phyloP scores from a whole-genome alignment of 1,140 invertebrate species.

The Varroa destructor region DNA sequence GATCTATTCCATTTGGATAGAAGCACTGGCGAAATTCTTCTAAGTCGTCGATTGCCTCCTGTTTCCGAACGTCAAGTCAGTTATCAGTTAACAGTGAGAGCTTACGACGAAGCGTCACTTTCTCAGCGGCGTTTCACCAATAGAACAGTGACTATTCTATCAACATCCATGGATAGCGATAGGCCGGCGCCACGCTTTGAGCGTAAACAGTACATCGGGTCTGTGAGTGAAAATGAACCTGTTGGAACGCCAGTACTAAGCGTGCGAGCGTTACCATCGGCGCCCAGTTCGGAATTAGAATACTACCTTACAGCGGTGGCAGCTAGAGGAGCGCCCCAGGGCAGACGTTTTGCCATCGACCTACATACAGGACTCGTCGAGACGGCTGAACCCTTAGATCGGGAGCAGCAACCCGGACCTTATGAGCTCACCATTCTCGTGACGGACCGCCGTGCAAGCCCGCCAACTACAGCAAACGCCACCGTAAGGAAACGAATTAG shows the following conservation, averaged over 20 bases:
- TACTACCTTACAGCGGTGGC: conserved; percentile 82
- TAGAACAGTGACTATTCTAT: conserved; percentile 63
- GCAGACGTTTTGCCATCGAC: conserved; percentile 73
- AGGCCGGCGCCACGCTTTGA: conserved; percentile 45
- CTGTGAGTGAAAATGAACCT: conserved; percentile 73
- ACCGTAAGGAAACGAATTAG: conserved; percentile 51
- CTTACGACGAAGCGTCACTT: conserved; percentile 77
- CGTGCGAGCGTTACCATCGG: conserved; percentile 51
- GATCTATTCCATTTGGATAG: conserved; percentile 67
- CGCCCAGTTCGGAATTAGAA: conserved; percentile 47
- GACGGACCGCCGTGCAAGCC: conserved; percentile 49
- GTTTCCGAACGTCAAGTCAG: conserved; percentile 50
- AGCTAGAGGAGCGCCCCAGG: conserved; percentile 53
- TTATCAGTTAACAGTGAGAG: conserved; percentile 69
- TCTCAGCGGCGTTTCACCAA: conserved; percentile 67
- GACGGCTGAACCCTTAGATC: conserved; percentile 64
- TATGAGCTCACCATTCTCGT: conserved; percentile 73
- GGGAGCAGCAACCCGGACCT: conserved; percentile 59
- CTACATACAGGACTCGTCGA: conserved; percentile 70
- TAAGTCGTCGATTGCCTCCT: conserved; percentile 43
- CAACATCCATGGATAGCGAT: conserved; percentile 43
- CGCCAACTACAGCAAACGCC: conserved; percentile 48
- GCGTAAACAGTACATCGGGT: conserved; percentile 43
- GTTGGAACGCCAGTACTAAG: conserved; percentile 65
- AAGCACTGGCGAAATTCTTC: conserved; percentile 58